Conservation (phyloP, 2,797 vertebrate genomes). For the Neosalanx taihuensis region DNA sequence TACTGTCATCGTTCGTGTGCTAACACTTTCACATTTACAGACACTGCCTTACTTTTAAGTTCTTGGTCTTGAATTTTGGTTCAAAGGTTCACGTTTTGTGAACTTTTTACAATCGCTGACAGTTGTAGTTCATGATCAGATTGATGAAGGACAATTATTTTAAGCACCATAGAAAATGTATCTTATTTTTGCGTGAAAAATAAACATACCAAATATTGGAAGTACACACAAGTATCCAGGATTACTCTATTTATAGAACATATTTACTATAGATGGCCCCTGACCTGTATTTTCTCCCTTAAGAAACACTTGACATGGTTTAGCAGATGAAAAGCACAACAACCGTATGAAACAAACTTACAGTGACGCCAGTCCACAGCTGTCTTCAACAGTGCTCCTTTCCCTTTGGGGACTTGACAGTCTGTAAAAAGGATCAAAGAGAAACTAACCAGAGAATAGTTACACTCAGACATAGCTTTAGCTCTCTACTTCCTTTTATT, state of each 20-base stretch:
- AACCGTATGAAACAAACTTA: neutral
- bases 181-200: too few species aligned
- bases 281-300: neutral
- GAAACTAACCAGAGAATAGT: conserved; percentile 8
- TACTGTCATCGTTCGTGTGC: neutral
- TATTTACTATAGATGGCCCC: neutral
- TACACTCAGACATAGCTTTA: neutral
- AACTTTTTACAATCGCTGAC: neutral
- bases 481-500: neutral
- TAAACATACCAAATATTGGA: too few species aligned
- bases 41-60: neutral
- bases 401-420: conserved; percentile 16
- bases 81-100: neutral
- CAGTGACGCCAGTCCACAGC: neutral
- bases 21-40: neutral
- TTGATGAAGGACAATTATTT: neutral
- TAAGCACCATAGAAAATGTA: neutral
- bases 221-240: neutral
- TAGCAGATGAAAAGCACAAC: conserved; percentile 21
- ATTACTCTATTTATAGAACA: too few species aligned
- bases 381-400: conserved; percentile 20
- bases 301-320: neutral
- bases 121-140: neutral
- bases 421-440: conserved; percentile 11
- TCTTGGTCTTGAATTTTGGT: neutral